Conservation (phyloP, 1,140 invertebrate species). For the Formica exsecta region DNA sequence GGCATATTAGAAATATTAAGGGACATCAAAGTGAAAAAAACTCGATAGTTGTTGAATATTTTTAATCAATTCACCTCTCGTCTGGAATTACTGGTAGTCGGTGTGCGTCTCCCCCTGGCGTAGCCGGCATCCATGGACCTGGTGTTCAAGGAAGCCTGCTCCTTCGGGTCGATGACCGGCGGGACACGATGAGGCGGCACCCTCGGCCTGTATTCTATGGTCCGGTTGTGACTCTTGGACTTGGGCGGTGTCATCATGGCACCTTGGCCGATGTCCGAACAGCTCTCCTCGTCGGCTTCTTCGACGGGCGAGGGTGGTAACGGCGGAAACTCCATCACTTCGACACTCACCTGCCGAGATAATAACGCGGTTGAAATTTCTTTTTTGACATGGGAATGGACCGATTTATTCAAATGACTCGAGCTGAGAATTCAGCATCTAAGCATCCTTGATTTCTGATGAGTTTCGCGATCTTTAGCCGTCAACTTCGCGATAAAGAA, state of each 20-base stretch:
- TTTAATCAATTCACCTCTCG: conserved; percentile 85
- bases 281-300: conserved; percentile 92
- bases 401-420: too few species aligned
- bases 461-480: background rate
- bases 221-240: conserved; percentile 80
- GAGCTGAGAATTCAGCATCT: background rate
- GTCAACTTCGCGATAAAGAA: background rate
- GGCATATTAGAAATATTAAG: too few species aligned
- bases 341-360: conserved; percentile 86
- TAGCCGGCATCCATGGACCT: conserved; percentile 93
- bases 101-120: conserved; percentile 89
- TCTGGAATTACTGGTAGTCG: conserved; percentile 89
- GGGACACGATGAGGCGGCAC: conserved; percentile 91
- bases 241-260: conserved; percentile 82
- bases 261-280: conserved; percentile 88
- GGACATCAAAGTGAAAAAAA: too few species aligned
- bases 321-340: conserved; percentile 91
- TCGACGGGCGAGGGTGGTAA: conserved; percentile 92
- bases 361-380: background rate
- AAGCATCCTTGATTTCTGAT: too few species aligned
- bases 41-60: background rate
- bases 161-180: conserved; percentile 87
- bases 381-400: background rate
- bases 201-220: conserved; percentile 87
- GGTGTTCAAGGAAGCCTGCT: conserved; percentile 90